phyloP scores from a whole-genome alignment of 2,888 invertebrate genomes.

The Cheilosia urbana region DNA sequence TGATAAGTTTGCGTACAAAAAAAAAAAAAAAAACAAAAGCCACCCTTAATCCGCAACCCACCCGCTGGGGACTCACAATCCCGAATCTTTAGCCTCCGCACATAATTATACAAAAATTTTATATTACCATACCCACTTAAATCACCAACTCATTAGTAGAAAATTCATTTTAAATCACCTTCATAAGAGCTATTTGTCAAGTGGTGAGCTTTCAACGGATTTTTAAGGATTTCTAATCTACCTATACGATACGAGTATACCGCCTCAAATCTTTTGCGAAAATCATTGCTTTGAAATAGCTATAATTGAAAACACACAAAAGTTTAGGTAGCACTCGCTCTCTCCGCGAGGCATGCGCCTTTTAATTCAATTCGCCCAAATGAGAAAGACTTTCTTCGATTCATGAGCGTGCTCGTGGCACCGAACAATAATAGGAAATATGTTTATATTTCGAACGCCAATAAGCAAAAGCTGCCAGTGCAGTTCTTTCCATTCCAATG shows the following conservation, averaged over 20 bases:
- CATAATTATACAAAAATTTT: too few species aligned
- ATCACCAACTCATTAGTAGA: constrained; percentile 55
- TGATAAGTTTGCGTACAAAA: too few species aligned
- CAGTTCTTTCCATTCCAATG: constrained; percentile 56
- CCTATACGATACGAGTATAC: not conserved
- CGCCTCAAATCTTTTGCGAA: constrained; percentile 5
- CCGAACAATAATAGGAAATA: constrained; percentile 52
- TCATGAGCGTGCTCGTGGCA: constrained; percentile 41
- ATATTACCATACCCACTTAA: constrained; percentile 21
- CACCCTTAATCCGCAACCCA: too few species aligned
- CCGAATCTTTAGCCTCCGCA: too few species aligned
- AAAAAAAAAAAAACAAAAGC: too few species aligned
- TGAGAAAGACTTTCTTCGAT: constrained; percentile 30
- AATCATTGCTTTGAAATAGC: constrained; percentile 10
- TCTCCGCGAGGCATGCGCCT: constrained; percentile 48
- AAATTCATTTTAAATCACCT: constrained; percentile 50
- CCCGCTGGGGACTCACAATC: too few species aligned
- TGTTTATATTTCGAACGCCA: constrained; percentile 64
- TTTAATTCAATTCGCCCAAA: constrained; percentile 38
- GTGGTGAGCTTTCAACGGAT: constrained; percentile 30
- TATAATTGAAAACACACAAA: constrained; percentile 26
- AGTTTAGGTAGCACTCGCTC: constrained; percentile 17
- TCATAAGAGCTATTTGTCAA: constrained; percentile 20
- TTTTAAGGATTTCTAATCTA: constrained; percentile 1
- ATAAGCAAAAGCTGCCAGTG: constrained; percentile 55